phyloP scores from a whole-genome alignment of 2,113 vertebrate species.

The Pampusana beccarii region DNA sequence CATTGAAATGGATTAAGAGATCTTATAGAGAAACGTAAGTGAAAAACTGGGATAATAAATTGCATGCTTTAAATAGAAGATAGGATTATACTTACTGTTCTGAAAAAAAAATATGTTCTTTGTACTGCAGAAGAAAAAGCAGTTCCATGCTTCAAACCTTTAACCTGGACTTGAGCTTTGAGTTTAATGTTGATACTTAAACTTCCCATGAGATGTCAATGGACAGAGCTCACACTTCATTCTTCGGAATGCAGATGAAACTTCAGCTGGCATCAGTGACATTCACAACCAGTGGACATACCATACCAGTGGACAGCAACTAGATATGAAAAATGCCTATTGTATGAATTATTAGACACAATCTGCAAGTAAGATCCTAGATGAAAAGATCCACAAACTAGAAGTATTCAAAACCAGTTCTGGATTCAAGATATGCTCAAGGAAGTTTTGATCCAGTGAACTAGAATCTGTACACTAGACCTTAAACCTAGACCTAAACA shows the following conservation, averaged over 20 bases:
- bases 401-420: background rate
- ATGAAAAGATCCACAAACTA: background rate
- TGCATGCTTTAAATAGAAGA: background rate
- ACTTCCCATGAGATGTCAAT: background rate
- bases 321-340: background rate
- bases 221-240: background rate
- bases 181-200: background rate
- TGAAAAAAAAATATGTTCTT: background rate
- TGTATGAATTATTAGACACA: background rate
- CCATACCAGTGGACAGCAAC: background rate
- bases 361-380: background rate
- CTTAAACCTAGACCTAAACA: no score
- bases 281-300: background rate
- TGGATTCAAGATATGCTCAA: background rate
- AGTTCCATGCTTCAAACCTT: background rate
- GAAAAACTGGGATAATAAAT: background rate
- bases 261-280: background rate
- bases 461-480: background rate
- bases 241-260: background rate
- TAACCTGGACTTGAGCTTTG: background rate
- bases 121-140: background rate
- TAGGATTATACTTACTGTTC: background rate
- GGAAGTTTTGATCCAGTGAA: background rate
- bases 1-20: slow-evolving; percentile 37
- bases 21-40: background rate